Evolutionary conservation across 2,113 vertebrate species (phyloP), one percentile per base, ranked within the genome.

Genomic region (Peromyscus leucopus): DNA sequence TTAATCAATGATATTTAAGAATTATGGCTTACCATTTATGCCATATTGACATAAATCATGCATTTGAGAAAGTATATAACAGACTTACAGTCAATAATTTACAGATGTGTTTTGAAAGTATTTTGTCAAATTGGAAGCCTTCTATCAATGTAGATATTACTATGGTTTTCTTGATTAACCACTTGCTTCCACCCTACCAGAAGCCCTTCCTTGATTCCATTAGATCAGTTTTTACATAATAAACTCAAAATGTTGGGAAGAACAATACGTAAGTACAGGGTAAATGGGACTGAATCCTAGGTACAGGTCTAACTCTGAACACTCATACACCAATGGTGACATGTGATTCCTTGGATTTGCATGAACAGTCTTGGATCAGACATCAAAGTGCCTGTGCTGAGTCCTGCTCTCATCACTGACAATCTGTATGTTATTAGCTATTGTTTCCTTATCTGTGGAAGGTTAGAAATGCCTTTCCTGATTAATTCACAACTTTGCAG

Each of bases 81-180:
- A 79, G 59, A 89, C 42, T 93, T 91, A 83, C 90, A 91, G 90
- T 79, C 67, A 89, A 71, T 94, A 69, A 82, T 90, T 92, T 96
- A 74, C 85, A 96, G 91, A 94, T 83, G 69, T 42, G 48, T 61
- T 94, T 65, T 22, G 15, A 22, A 90, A 94, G 16, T 95, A 82
- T 51, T 86, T 91, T 85, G 21, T 26, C 88, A 74, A 63, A 26
- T 93, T 26, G 26, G 42, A 82, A 67, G 65, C 7, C 42, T 78
- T 90, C 57, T 28, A 28, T 39, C 65, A 82, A 51, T 33, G 10
- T 76, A 83, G 48, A 61, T 6, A 4, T 69, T 91, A 67, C n/a
- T 74, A 21, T 75, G 59, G 24, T 36, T 89, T 91, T 21, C 80
- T 55, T 76, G n/a, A 82, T 80, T 82, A 78, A 95, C 89, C 48